A percentile compares a stretch with the other conserved stretches of the same genome.
Conservation (phyloP, 2,113 vertebrate genomes). For the Takifugu flavidus region DNA sequence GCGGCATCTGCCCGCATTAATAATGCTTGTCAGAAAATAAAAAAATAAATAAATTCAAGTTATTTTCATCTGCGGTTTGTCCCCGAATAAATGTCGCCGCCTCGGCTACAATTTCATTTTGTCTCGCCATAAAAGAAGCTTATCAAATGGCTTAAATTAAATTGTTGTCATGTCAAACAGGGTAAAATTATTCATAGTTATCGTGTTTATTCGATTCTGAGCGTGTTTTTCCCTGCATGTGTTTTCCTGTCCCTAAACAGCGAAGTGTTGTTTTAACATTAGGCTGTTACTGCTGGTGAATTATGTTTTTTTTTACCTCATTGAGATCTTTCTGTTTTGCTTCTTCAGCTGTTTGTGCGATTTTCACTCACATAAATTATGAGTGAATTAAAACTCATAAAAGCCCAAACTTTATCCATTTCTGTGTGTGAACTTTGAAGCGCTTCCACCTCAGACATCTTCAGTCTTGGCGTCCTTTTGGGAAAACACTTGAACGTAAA, state of each 20-base stretch:
- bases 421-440: too few relatives aligned
- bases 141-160: conserved; percentile 46
- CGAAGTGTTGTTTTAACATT: too few relatives aligned
- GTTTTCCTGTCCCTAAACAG: background rate
- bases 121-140: conserved; percentile 20
- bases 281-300: too few relatives aligned
- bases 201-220: background rate
- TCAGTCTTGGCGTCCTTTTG: background rate
- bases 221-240: background rate
- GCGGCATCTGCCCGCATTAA: conserved; percentile 6
- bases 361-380: too few relatives aligned
- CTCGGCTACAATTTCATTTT: conserved; percentile 20
- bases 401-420: too few relatives aligned
- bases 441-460: too few relatives aligned
- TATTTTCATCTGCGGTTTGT: conserved; percentile 41
- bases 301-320: too few relatives aligned
- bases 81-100: conserved; percentile 43
- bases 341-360: background rate
- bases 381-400: too few relatives aligned
- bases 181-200: background rate
- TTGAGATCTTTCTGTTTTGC: background rate
- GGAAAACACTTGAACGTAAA: conserved; percentile 1
- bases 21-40: conserved; percentile 24
- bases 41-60: conserved; percentile 28
- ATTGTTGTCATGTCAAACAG: conserved; percentile 45